A percentile compares a stretch with the other conserved stretches of the same genome.
Conservation (phyloP, 2,113 vertebrate genomes). For the Platichthys stellatus region DNA sequence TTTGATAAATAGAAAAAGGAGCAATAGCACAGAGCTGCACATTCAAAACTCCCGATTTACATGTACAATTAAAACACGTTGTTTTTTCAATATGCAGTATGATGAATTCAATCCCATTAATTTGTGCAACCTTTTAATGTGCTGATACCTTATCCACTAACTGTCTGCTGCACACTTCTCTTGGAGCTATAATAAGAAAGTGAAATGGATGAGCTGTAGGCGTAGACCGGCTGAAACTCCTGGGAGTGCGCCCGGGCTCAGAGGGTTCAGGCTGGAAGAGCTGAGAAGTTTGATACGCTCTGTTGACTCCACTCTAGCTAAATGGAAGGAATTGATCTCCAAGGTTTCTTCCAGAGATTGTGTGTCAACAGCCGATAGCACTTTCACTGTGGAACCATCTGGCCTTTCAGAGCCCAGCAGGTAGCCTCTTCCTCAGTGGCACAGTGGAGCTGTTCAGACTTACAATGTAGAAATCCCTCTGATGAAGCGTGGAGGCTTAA, state of each 20-base stretch:
- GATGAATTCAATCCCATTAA: not conserved
- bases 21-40: not conserved
- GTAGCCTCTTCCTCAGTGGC: conserved; percentile 5
- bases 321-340: conserved; percentile 64
- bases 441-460: not conserved
- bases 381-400: conserved; percentile 31
- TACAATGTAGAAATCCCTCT: not conserved
- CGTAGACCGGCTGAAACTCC: not conserved
- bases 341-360: conserved; percentile 59
- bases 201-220: conserved; percentile 37
- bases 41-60: not conserved
- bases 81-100: no score
- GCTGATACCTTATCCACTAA: conserved; percentile 11
- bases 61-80: no score
- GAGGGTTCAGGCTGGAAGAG: conserved; percentile 39
- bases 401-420: conserved; percentile 37
- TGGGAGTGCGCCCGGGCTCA: conserved; percentile 27
- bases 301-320: conserved; percentile 47
- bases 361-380: conserved; percentile 29
- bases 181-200: not conserved
- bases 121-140: not conserved
- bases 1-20: not conserved
- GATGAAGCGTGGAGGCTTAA: not conserved
- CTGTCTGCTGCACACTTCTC: not conserved
- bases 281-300: conserved; percentile 46